Evolutionary conservation across 2,113 vertebrate genomes (phyloP).

Genomic region (Lates calcarifer): DNA sequence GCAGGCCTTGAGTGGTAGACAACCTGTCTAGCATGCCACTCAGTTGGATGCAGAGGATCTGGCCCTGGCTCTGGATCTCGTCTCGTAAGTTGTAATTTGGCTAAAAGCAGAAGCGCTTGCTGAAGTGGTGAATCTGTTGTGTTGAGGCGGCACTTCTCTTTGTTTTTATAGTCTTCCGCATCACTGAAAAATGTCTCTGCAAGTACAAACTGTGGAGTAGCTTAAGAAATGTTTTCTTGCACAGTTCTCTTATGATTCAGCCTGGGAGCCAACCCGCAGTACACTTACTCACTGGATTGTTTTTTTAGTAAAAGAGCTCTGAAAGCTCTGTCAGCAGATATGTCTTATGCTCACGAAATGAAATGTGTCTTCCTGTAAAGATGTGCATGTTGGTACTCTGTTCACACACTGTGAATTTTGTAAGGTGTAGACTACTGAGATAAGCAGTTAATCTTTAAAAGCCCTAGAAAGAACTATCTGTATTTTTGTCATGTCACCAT

Average conservation of each 20-base stretch:
- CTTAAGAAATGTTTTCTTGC: constrained; percentile 1
- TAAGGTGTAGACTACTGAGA: neutral
- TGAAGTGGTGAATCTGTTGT: neutral
- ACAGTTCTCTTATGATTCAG: constrained; percentile 13
- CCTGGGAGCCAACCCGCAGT: constrained; percentile 14
- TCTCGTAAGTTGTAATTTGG: constrained; percentile 54
- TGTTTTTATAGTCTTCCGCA: constrained; percentile 10
- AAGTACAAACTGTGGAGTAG: neutral
- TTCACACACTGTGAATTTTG: neutral
- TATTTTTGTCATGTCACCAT: too few species aligned
- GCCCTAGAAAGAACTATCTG: too few species aligned
- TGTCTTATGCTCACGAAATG: neutral
- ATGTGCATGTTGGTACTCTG: neutral
- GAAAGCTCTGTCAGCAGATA: neutral
- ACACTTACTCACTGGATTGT: neutral
- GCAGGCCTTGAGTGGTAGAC: neutral
- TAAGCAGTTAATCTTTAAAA: neutral
- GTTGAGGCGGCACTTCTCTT: neutral
- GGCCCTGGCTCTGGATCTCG: neutral
- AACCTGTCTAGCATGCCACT: constrained; percentile 10
- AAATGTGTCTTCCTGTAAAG: neutral
- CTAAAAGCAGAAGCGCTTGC: constrained; percentile 39
- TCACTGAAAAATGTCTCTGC: constrained; percentile 28
- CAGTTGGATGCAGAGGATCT: constrained; percentile 14
- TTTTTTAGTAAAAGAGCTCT: neutral